These are phyloP conservation scores for Belonocnema kinseyi DNA, from an alignment of 1,140 invertebrate genomes.

Conservation along the genomic window DNA sequence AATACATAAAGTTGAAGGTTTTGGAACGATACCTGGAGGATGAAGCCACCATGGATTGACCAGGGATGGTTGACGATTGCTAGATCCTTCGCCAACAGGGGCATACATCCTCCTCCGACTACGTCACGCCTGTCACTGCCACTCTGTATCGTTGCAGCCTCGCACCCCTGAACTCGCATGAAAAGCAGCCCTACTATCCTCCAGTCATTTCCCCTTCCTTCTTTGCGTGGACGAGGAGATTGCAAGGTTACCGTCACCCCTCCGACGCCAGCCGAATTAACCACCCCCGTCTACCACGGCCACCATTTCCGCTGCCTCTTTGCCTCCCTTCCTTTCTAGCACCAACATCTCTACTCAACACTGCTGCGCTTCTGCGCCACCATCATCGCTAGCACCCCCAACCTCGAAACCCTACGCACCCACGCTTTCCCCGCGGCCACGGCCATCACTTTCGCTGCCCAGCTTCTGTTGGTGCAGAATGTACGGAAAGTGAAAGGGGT, in stretches of 20 bases:
- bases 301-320: constrained; percentile 37
- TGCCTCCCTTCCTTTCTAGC: constrained; percentile 35
- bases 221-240: constrained; percentile 59
- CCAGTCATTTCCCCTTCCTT: constrained; percentile 66
- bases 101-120: constrained; percentile 74
- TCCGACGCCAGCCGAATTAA: constrained; percentile 36
- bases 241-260: constrained; percentile 70
- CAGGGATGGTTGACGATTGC: constrained; percentile 71
- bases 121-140: constrained; percentile 74
- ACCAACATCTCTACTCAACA: constrained; percentile 4
- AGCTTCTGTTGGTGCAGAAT: constrained; percentile 29
- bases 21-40: constrained; percentile 67
- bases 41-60: constrained; percentile 74
- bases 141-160: constrained; percentile 61
- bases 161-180: constrained; percentile 46
- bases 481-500: constrained; percentile 47
- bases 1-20: constrained; percentile 29
- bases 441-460: constrained; percentile 67
- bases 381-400: constrained; percentile 35
- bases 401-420: constrained; percentile 43
- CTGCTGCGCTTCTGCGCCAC: constrained; percentile 45
- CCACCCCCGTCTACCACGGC: constrained; percentile 49
- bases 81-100: constrained; percentile 71
- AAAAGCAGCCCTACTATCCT: constrained; percentile 51
- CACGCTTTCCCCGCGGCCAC: constrained; percentile 52